Conservation (phyloP, 1,140 invertebrate species). For the Drosophila subobscura region DNA sequence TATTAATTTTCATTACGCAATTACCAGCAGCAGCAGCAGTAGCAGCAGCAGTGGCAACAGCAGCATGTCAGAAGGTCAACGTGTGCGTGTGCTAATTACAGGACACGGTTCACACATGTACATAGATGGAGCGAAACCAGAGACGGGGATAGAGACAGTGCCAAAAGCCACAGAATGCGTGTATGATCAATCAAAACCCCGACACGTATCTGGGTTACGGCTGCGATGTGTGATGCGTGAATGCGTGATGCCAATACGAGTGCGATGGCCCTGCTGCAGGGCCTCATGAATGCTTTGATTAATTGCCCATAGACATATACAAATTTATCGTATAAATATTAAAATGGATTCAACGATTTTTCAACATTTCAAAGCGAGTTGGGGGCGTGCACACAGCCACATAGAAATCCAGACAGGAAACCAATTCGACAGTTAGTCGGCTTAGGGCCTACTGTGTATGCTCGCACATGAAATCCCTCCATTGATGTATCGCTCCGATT, state of each 20-base stretch:
- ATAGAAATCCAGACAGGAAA: constrained; percentile 1
- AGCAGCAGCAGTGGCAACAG: too few relatives aligned
- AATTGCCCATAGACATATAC: constrained; percentile 46
- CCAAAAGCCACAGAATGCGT: constrained; percentile 1
- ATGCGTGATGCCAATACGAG: constrained; percentile 9
- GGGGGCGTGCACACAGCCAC: neutral
- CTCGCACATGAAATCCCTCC: constrained; percentile 19
- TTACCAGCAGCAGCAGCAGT: constrained; percentile 34
- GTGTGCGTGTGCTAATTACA: constrained; percentile 61
- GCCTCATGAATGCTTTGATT: constrained; percentile 67
- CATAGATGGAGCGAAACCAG: neutral
- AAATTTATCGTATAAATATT: constrained; percentile 49
- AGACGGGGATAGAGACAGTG: too few relatives aligned
- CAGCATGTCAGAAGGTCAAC: constrained; percentile 54
- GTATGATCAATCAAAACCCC: constrained; percentile 66
- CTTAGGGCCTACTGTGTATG: constrained; percentile 29
- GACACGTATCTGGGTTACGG: constrained; percentile 40
- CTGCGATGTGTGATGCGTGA: constrained; percentile 35
- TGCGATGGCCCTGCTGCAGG: constrained; percentile 15
- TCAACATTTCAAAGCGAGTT: neutral
- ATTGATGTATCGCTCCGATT: constrained; percentile 1
- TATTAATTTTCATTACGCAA: constrained; percentile 67
- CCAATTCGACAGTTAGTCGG: constrained; percentile 34
- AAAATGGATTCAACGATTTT: constrained; percentile 28
- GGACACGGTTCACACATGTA: constrained; percentile 13